Evolutionary conservation across 2,113 vertebrate genomes (phyloP).

Genomic region (Trachemys scripta): DNA sequence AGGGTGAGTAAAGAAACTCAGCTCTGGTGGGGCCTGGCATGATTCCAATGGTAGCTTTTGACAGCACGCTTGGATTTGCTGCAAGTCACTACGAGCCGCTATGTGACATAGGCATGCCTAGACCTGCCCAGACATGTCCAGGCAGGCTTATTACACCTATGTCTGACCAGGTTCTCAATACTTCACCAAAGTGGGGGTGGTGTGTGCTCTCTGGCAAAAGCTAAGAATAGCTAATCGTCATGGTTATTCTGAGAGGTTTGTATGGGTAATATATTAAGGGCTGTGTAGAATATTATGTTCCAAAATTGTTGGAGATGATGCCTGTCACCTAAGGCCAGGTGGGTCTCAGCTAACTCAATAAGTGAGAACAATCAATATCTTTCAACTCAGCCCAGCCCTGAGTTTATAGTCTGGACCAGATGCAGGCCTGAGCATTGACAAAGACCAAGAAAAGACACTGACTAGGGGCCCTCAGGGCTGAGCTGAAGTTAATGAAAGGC

Average conservation of each 20-base stretch:
- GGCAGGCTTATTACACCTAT: neutral
- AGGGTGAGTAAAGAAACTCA: neutral
- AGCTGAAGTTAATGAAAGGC: neutral
- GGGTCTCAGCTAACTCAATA: neutral
- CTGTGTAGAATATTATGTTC: neutral
- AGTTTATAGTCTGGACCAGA: neutral
- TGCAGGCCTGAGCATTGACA: neutral
- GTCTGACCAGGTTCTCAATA: neutral
- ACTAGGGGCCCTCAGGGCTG: neutral
- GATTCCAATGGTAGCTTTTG: neutral
- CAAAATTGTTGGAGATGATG: neutral
- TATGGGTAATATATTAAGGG: neutral
- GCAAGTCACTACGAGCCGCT: neutral
- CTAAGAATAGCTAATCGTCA: neutral
- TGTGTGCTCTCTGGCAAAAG: neutral
- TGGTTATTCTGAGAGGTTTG: neutral
- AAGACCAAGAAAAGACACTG: neutral
- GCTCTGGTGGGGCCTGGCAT: too few relatives aligned
- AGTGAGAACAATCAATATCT: neutral
- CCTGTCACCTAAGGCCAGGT: neutral
- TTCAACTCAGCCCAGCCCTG: neutral
- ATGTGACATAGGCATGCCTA: neutral
- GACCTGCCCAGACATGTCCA: neutral
- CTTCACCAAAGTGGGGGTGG: neutral
- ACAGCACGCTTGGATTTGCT: neutral